Conservation (phyloP, 2,113 vertebrate genomes). For the Nothocercus julius region DNA sequence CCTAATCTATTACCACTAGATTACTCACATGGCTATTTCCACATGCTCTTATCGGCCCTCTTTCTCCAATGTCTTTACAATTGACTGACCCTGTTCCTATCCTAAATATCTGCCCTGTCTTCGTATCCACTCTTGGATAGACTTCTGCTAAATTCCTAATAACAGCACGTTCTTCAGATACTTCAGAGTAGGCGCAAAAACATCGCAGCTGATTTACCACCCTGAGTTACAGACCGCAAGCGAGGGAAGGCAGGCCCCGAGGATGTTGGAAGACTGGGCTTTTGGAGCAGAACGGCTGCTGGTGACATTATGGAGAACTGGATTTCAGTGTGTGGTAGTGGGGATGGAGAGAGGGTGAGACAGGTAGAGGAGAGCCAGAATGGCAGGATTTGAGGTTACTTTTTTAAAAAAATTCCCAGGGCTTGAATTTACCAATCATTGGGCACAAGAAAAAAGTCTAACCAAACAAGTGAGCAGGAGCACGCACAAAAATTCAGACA, state of each 20-base stretch:
- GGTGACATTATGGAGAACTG: not conserved
- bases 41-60: not conserved
- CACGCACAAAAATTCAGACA: not conserved
- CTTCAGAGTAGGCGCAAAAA: not conserved
- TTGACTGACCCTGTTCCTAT: constrained; percentile 1
- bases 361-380: not conserved
- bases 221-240: not conserved
- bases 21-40: constrained; percentile 40
- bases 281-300: constrained; percentile 10
- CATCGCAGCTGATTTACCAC: not conserved
- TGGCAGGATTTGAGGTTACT: not conserved
- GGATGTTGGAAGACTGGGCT: constrained; percentile 22
- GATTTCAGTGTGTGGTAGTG: not conserved
- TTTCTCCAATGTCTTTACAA: not conserved
- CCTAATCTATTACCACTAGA: constrained; percentile 83
- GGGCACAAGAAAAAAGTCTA: not conserved
- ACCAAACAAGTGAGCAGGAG: not conserved
- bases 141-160: constrained; percentile 40
- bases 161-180: constrained; percentile 1
- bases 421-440: constrained; percentile 66
- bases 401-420: constrained; percentile 21
- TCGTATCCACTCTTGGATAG: not conserved
- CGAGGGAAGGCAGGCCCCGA: constrained; percentile 51
- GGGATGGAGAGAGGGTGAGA: not conserved
- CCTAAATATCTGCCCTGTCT: not conserved